Base-by-base conservation (phyloP, 1,140 invertebrate genomes). In the Bombus haemorrhoidalis region DNA sequence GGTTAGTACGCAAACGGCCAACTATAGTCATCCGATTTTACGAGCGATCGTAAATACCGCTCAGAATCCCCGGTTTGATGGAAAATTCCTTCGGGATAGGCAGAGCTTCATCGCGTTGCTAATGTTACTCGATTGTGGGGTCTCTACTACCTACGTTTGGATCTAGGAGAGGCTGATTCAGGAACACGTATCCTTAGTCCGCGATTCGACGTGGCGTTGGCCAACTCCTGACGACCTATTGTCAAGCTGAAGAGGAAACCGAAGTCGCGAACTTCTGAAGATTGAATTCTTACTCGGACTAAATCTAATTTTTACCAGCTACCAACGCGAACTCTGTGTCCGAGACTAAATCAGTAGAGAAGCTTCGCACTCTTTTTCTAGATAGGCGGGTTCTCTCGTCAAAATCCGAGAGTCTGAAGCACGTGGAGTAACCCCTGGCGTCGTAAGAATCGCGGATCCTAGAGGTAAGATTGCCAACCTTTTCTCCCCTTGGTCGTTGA, bases 281-380 rank as follows among this genome's bases (percentile, higher is more conserved):
- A 90, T 91, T 85, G 86, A 87, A 91, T 78, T 90, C 89, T 91
- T 84, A 75, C 81, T 87, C 75, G 85, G 84, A 66, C 81, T 4
- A 89, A 92, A 92, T 93, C 87, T 92, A 91, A 92, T 92, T 92
- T 92, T 85, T 91, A n/a, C 59, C 73, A 41, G 41, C n/a, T 39
- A 41, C 73, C 79, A 66, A 22, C 3, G 59, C n/a, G 41, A 81
- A 79, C 78, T 77, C 32, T 68, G 79, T 83, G 86, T 86, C 83
- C 88, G 78, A 86, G 81, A 39, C 32, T 75, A 76, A 91, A 86
- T 75, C 79, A 86, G 69, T 64, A 79, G 64, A 47, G 84, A 87
- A 71, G 83, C 59, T 43, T 53, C 62, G 77, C 59, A 0, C 25
- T 71, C 32, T 73, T n/a, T 47, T 43, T 32, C 72, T n/a, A 22